Percentiles rank a stretch among this genome's conserved stretches.
phyloP scores from a whole-genome alignment of 2,113 vertebrate genomes.

The Macrotis lagotis region DNA sequence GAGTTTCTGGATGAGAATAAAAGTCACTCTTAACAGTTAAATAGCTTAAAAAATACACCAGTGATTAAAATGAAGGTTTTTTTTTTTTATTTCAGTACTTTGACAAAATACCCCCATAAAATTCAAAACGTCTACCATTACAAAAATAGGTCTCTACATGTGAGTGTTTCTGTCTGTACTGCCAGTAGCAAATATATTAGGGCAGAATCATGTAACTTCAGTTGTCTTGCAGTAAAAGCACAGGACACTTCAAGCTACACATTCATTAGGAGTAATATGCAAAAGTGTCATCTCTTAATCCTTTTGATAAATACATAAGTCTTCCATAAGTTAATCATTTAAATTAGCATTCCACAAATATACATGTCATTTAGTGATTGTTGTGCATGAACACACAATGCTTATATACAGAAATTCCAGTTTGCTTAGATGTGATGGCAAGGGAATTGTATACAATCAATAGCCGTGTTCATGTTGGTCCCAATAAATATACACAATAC shows the following conservation, averaged over 20 bases:
- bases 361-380: slow-evolving; percentile 86
- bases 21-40: background rate
- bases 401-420: slow-evolving; percentile 88
- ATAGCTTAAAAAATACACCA: background rate
- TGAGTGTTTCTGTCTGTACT: slow-evolving; percentile 88
- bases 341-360: slow-evolving; percentile 99
- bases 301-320: slow-evolving; percentile 89
- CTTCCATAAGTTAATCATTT: slow-evolving; percentile 96
- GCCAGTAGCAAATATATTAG: slow-evolving; percentile 89
- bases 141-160: slow-evolving; percentile 99
- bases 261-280: slow-evolving; percentile 79
- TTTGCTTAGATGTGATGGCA: slow-evolving; percentile 83
- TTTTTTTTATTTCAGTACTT: slow-evolving; percentile 96
- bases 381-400: slow-evolving; percentile 85
- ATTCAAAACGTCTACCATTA: slow-evolving; percentile 97
- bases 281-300: slow-evolving; percentile 83
- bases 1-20: background rate
- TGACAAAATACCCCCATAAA: slow-evolving; percentile 99
- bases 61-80: slow-evolving; percentile 89
- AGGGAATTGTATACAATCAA: slow-evolving; percentile 83
- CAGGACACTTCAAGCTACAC: slow-evolving; percentile 85
- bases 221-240: slow-evolving; percentile 88
- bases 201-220: slow-evolving; percentile 89
- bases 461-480: slow-evolving; percentile 90
- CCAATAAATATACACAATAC: slow-evolving; percentile 85